Conservation (phyloP, 1,140 invertebrate species). For the Coboldia fuscipes region DNA sequence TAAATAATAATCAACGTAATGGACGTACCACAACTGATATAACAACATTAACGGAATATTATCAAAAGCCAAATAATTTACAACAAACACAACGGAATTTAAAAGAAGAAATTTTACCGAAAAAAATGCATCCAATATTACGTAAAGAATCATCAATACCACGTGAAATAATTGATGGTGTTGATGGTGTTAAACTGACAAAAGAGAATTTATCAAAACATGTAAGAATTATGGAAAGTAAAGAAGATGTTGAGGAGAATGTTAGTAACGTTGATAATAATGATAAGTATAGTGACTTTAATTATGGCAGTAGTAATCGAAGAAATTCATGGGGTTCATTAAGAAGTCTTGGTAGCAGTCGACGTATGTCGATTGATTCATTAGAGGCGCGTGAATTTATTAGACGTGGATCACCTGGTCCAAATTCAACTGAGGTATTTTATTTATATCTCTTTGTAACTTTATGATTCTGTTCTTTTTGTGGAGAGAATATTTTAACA, state of each 20-base stretch:
- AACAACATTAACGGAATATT: too few relatives aligned
- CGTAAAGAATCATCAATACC: not conserved
- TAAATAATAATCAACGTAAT: too few relatives aligned
- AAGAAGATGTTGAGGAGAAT: not conserved
- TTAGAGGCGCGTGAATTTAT: not conserved
- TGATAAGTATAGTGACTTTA: not conserved
- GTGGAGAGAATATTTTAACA: too few relatives aligned
- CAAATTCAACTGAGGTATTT: too few relatives aligned
- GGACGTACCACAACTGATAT: too few relatives aligned
- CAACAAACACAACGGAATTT: too few relatives aligned
- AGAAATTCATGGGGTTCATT: slow-evolving; percentile 1
- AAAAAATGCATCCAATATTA: slow-evolving; percentile 1
- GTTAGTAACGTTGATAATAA: not conserved
- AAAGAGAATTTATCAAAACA: not conserved
- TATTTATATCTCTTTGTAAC: too few relatives aligned
- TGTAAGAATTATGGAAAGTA: not conserved
- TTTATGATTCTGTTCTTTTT: too few relatives aligned
- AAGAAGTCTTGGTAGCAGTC: not conserved
- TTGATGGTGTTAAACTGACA: too few relatives aligned
- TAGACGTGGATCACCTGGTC: not conserved
- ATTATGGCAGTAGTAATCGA: not conserved
- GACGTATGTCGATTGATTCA: slow-evolving; percentile 2
- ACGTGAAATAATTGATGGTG: not conserved
- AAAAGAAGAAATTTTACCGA: too few relatives aligned
- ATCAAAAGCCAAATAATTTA: too few relatives aligned